Evolutionary conservation across 2,888 invertebrate genomes (phyloP), one percentile per base, ranked within the genome.

Genomic region (Trissolcus japonicus): DNA sequence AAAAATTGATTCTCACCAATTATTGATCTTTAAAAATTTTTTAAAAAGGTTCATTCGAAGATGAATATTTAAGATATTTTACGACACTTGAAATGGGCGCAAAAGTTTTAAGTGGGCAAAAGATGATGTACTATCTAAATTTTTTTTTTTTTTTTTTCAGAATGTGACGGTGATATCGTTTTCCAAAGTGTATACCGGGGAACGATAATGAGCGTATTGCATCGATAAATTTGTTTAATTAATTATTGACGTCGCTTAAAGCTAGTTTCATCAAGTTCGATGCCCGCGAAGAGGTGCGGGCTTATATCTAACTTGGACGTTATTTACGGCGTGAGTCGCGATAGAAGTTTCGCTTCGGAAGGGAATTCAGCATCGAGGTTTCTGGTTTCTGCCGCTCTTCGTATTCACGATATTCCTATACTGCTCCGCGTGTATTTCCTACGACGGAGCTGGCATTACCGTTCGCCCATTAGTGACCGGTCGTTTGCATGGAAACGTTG

Each of bases 171-270:
- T 80, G 81, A 82, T 81, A 83, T 81, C 83, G 80, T 53, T 68
- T 73, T 76, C 78, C 78, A 35, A 82, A 81, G 82, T 80, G 79
- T 85, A 85, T n/a, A n/a, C n/a, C 84, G 84, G 77, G 80, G 82
- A 82, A 83, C 80, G 85, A 85, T 85, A 85, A 84, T 83, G 80
- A 76, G 79, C 69, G 73, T 71, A 81, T 80, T 76, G 82, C 81
- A 82, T 82, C 85, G 83, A 86, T 86, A 85, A 85, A 86, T 85
- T 85, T 81, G 76, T 80, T 80, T 87, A 86, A 87, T 86, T 87
- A 87, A 87, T 87, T 87, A 87, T 86, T 84, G 84, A 85, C 83
- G 83, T 84, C 83, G 85, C 81, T 69, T 80, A 67, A 67, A 76
- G 84, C 84, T 84, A 84, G 86, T 86, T 85, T 84, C 81, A 83